phyloP scores from a whole-genome alignment of 2,113 vertebrate genomes.

The Corynorhinus townsendii region DNA sequence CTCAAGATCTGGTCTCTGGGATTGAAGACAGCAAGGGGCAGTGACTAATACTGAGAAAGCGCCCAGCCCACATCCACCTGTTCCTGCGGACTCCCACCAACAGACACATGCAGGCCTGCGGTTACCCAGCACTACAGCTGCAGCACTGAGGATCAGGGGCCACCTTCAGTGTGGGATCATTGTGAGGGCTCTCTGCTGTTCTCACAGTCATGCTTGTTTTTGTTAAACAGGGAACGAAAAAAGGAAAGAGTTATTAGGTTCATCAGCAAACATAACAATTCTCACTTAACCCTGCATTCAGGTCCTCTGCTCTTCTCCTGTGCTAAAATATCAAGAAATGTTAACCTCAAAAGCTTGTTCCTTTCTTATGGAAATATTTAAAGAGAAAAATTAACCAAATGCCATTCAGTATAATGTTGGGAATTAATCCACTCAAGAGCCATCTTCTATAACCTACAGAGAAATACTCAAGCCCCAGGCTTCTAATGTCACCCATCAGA shows the following conservation, averaged over 20 bases:
- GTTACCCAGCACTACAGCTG: neutral
- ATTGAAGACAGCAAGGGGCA: neutral
- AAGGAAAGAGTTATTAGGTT: neutral
- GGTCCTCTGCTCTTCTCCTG: neutral
- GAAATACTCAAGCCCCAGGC: neutral
- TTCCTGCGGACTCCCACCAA: neutral
- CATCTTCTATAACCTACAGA: neutral
- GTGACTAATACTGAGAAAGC: neutral
- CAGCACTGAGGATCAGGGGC: neutral
- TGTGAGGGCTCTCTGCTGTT: neutral
- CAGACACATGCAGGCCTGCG: neutral
- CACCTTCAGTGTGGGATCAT: neutral
- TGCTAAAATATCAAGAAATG: neutral
- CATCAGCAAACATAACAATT: neutral
- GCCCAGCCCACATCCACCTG: fast-evolving
- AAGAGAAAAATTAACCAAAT: neutral
- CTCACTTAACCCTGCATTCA: neutral
- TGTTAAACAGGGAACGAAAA: neutral
- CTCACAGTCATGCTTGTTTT: neutral
- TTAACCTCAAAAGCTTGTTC: neutral
- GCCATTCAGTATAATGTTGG: neutral
- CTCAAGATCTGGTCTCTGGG: neutral
- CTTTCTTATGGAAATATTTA: neutral
- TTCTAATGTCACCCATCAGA: neutral
- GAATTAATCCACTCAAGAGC: neutral